Conservation (phyloP, 2,113 vertebrate species). For the Lampris megalopsis region DNA sequence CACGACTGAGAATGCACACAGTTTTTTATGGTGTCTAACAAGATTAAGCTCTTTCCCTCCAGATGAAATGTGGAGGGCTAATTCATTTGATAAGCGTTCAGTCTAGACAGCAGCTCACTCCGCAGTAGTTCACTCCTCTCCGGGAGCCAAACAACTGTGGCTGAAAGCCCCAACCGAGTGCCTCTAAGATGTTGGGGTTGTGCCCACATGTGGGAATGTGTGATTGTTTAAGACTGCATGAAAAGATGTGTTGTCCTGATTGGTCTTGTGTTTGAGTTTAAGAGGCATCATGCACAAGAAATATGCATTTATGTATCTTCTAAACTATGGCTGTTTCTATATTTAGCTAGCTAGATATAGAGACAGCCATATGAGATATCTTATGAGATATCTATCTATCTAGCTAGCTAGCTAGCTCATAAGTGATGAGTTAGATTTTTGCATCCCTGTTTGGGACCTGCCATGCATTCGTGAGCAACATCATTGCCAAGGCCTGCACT, state of each 20-base stretch:
- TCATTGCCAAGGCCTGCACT: neutral
- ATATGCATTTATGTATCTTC: too few relatives aligned
- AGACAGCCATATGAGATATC: too few relatives aligned
- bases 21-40: constrained; percentile 41
- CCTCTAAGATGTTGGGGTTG: neutral
- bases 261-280: neutral
- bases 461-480: neutral
- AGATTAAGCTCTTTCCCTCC: constrained; percentile 54
- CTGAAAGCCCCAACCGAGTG: neutral
- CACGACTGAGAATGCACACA: too few relatives aligned
- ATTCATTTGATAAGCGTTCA: constrained; percentile 50
- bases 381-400: too few relatives aligned
- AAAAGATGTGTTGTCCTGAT: neutral
- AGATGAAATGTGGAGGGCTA: constrained; percentile 48
- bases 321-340: too few relatives aligned
- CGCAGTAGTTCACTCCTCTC: constrained; percentile 14
- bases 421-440: neutral
- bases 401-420: too few relatives aligned
- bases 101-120: constrained; percentile 53
- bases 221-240: neutral
- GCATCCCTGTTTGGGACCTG: constrained; percentile 26
- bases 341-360: too few relatives aligned
- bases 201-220: neutral
- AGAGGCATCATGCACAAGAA: too few relatives aligned
- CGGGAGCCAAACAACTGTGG: constrained; percentile 2